phyloP scores from a whole-genome alignment of 2,888 invertebrate genomes.

The Pasiphila rectangulata region DNA sequence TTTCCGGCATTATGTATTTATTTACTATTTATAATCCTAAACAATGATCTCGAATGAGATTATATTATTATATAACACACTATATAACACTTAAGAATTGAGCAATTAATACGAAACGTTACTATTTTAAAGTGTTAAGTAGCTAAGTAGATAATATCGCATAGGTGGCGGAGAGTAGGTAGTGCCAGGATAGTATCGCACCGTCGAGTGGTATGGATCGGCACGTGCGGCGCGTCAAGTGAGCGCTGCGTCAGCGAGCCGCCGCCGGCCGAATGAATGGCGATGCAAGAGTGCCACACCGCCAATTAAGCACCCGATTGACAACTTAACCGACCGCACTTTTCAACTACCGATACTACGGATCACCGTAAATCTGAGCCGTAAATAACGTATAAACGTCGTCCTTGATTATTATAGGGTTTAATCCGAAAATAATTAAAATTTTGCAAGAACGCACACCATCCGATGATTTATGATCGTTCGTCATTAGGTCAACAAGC shows the following conservation, averaged over 20 bases:
- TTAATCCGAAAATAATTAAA: too few species aligned
- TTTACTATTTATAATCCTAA: too few species aligned
- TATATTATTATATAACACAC: too few species aligned
- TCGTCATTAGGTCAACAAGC: too few species aligned
- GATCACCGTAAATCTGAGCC: too few species aligned
- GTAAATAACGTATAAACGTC: too few species aligned
- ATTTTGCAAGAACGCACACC: too few species aligned
- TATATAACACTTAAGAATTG: too few species aligned
- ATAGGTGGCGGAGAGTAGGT: constrained; percentile 20
- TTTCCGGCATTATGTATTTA: too few species aligned
- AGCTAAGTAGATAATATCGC: constrained; percentile 13
- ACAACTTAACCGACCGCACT: constrained; percentile 56
- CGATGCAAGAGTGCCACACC: constrained; percentile 54
- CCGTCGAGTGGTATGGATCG: constrained; percentile 66
- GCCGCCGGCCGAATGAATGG: constrained; percentile 48
- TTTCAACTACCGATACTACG: constrained; percentile 3
- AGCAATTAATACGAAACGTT: background rate
- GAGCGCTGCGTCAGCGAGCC: constrained; percentile 58
- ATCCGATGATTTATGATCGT: too few species aligned
- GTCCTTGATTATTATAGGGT: too few species aligned
- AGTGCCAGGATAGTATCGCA: constrained; percentile 62
- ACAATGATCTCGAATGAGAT: too few species aligned
- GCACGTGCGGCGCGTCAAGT: constrained; percentile 71
- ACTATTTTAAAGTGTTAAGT: background rate
- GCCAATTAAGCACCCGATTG: constrained; percentile 65